Conservation (phyloP, 2,113 vertebrate genomes). For the Galemys pyrenaicus region DNA sequence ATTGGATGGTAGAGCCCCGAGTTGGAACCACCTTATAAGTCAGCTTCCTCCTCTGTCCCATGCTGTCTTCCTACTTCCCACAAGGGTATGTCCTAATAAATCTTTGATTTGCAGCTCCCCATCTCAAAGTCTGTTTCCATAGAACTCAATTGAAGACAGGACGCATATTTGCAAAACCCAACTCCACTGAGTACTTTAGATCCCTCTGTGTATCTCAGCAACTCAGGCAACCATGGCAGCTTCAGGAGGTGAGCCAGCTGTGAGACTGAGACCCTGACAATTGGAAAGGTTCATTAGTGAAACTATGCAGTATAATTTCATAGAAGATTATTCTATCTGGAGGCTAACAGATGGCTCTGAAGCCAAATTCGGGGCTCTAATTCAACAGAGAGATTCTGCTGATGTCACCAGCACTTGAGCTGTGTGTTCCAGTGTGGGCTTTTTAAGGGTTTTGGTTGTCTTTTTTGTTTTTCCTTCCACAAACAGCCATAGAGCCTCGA, state of each 20-base stretch:
- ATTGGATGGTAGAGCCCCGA: background rate
- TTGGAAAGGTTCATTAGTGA: slow-evolving; percentile 65
- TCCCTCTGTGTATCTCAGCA: background rate
- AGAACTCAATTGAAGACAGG: background rate
- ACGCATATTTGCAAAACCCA: background rate
- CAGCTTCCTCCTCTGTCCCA: background rate
- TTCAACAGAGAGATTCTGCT: slow-evolving; percentile 78
- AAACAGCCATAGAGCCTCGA: slow-evolving; percentile 76
- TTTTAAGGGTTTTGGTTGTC: slow-evolving; percentile 76
- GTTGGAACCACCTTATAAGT: background rate
- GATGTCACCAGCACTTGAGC: slow-evolving; percentile 79
- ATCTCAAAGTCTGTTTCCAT: background rate
- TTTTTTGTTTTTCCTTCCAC: slow-evolving; percentile 74
- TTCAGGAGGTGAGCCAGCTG: background rate
- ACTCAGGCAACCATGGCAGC: background rate
- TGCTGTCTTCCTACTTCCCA: background rate
- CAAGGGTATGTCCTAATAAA: background rate
- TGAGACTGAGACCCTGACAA: slow-evolving; percentile 6
- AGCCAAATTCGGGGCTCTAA: slow-evolving; percentile 75
- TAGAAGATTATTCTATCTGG: slow-evolving; percentile 76
- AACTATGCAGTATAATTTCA: slow-evolving; percentile 72
- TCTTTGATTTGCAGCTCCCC: background rate
- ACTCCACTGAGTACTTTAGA: background rate
- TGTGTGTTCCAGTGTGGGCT: slow-evolving; percentile 76
- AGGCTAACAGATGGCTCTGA: slow-evolving; percentile 73